Conservation (phyloP, 2,113 vertebrate species). For the Pavo muticus region DNA sequence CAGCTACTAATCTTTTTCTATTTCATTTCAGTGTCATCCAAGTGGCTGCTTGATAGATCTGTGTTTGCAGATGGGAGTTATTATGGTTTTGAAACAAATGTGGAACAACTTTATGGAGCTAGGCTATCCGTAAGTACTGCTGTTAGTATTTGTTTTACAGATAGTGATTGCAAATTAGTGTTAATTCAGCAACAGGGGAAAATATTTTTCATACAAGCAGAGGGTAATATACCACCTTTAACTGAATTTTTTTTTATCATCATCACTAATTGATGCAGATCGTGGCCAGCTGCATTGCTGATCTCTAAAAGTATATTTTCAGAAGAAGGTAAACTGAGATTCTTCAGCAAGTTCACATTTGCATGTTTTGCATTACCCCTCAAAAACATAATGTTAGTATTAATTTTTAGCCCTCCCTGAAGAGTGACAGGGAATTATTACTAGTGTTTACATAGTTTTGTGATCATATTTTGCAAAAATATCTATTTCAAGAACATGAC, state of each 20-base stretch:
- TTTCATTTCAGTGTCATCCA: conserved; percentile 89
- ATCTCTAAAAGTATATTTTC: not conserved
- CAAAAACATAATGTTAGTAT: not conserved
- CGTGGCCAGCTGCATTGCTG: not conserved
- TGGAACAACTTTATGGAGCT: conserved; percentile 99
- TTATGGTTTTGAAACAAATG: conserved; percentile 99
- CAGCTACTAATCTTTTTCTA: not conserved
- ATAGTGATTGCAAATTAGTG: not conserved
- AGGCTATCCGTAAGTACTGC: conserved; percentile 91
- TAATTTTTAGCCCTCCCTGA: not conserved
- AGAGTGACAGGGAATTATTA: not conserved
- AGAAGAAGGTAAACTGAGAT: not conserved
- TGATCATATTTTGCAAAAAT: not conserved
- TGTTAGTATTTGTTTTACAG: not conserved
- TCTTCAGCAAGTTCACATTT: not conserved
- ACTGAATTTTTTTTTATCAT: not conserved
- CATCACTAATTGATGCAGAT: not conserved
- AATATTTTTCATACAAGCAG: not conserved
- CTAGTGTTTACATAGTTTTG: not conserved
- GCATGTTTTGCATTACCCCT: not conserved
- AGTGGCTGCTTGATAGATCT: conserved; percentile 98
- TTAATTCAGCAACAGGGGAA: not conserved
- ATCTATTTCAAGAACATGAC: not conserved
- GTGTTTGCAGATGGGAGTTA: conserved; percentile 99
- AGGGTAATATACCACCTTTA: not conserved